Evolutionary conservation across 2,113 vertebrate species (phyloP).

Genomic region (Cranoglanis bouderius): DNA sequence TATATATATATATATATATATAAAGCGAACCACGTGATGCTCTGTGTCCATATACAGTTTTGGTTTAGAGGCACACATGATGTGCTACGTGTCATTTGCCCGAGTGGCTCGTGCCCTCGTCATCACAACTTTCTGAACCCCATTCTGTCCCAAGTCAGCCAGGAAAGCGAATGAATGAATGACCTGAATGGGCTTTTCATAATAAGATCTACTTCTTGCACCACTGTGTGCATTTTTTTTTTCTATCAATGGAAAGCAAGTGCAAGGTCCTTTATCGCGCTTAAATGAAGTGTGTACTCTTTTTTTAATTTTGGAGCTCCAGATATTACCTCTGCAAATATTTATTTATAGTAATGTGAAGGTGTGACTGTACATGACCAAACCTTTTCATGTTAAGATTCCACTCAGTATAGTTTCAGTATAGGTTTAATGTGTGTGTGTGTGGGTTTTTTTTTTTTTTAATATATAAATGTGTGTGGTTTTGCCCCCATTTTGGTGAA

Average conservation of each 20-base stretch:
- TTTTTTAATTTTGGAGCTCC: too few relatives aligned
- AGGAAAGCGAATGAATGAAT: neutral
- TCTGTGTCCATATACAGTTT: neutral
- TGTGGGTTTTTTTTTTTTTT: too few relatives aligned
- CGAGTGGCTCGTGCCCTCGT: neutral
- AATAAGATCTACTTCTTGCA: neutral
- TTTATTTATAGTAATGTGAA: neutral
- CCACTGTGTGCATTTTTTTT: neutral
- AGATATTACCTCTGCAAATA: neutral
- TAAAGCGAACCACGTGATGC: neutral
- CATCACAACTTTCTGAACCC: neutral
- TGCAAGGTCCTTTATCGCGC: neutral
- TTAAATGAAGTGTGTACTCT: neutral
- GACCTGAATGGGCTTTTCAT: neutral
- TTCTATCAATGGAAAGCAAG: neutral
- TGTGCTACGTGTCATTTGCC: slow-evolving; percentile 25
- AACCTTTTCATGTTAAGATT: neutral
- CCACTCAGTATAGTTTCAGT: neutral
- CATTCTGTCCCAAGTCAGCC: neutral
- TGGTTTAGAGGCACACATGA: neutral
- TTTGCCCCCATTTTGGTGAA: neutral
- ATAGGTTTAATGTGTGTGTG: neutral
- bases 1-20: neutral
- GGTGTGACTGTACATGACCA: neutral
- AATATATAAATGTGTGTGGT: too few relatives aligned